Conservation (phyloP, 1,140 invertebrate species). For the Megalopta genalis region DNA sequence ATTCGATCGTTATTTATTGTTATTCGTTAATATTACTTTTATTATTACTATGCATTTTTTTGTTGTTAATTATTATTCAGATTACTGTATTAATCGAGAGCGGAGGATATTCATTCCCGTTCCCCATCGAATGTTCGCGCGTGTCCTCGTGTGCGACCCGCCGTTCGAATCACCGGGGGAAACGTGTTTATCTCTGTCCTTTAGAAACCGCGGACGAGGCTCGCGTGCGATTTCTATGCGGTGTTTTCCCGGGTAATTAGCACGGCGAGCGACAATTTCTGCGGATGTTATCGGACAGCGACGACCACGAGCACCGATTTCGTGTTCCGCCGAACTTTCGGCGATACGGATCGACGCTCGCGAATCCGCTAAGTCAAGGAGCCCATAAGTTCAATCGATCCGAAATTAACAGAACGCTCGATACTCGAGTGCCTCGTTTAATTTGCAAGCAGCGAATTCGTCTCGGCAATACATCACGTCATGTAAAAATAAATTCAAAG, state of each 20-base stretch:
- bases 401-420: conserved; percentile 26
- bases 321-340: conserved; percentile 17
- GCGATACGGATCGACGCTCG: not conserved
- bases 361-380: not conserved
- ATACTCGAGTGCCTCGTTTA: conserved; percentile 49
- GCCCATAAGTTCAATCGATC: not conserved
- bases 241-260: conserved; percentile 15
- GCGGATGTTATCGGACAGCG: conserved; percentile 18
- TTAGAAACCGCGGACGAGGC: no score
- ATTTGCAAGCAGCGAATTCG: conserved; percentile 60
- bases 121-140: conserved; percentile 39
- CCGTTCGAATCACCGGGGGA: no score
- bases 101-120: conserved; percentile 48
- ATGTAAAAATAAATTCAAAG: conserved; percentile 80
- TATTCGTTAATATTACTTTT: conserved; percentile 24
- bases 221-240: no score
- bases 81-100: conserved; percentile 22
- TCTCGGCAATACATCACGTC: conserved; percentile 68
- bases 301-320: conserved; percentile 35
- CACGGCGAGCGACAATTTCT: conserved; percentile 22
- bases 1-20: conserved; percentile 28
- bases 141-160: conserved; percentile 4
- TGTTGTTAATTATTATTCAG: conserved; percentile 8
- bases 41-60: conserved; percentile 18
- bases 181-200: no score